A percentile compares a stretch with the other conserved stretches of the same genome.
Conservation (phyloP, 2,888 invertebrate species). For the Chymomyza procnemis region DNA sequence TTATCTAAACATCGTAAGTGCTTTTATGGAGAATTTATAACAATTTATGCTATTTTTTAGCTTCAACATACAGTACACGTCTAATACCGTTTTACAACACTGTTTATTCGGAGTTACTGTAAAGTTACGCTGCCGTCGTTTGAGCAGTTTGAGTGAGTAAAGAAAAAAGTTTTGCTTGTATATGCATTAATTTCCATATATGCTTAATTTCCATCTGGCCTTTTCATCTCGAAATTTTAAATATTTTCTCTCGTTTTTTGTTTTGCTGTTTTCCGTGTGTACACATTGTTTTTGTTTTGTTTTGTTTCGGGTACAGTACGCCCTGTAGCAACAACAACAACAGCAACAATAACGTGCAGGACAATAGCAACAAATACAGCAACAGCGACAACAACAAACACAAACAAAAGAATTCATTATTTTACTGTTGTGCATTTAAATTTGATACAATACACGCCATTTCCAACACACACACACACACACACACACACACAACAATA, state of each 20-base stretch:
- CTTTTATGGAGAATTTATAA: slow-evolving; percentile 26
- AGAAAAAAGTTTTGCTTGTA: slow-evolving; percentile 23
- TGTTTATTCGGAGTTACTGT: slow-evolving; percentile 10
- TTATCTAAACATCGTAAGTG: not conserved
- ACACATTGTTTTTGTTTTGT: slow-evolving; percentile 18
- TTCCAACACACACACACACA: slow-evolving; percentile 47
- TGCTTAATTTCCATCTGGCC: slow-evolving; percentile 42
- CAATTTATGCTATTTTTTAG: slow-evolving; percentile 5
- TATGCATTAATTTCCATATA: slow-evolving; percentile 45
- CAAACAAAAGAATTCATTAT: slow-evolving; percentile 73
- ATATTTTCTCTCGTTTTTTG: slow-evolving; percentile 25
- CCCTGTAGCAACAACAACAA: slow-evolving; percentile 27
- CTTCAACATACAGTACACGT: not conserved
- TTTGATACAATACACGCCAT: slow-evolving; percentile 70
- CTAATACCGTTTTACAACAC: not conserved
- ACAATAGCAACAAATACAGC: slow-evolving; percentile 18
- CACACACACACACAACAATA: slow-evolving; percentile 11
- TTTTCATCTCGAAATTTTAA: slow-evolving; percentile 34
- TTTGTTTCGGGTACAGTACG: slow-evolving; percentile 30
- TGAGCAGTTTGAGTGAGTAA: slow-evolving; percentile 5
- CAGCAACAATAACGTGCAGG: slow-evolving; percentile 11
- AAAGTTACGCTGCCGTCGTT: slow-evolving; percentile 42
- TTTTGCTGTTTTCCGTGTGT: slow-evolving; percentile 3
- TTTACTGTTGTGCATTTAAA: slow-evolving; percentile 67
- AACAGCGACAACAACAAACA: slow-evolving; percentile 26